Conservation (phyloP, 2,888 invertebrate species). For the Nebria salina region DNA sequence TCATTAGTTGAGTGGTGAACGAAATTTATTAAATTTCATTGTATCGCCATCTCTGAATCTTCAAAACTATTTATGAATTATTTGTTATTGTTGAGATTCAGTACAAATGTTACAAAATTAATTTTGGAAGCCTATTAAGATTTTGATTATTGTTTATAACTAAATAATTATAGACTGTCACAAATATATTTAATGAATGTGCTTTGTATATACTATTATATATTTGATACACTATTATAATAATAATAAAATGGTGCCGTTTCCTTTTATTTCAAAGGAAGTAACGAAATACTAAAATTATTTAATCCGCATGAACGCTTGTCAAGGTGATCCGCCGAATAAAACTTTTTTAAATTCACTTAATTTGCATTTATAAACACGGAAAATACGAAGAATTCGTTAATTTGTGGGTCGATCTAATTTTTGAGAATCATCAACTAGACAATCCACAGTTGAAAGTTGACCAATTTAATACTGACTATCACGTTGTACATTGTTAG, state of each 20-base stretch:
- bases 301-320: not conserved
- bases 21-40: not conserved
- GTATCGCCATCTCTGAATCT: too few species aligned
- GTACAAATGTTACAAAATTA: too few species aligned
- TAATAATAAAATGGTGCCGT: not conserved
- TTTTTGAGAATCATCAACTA: slow-evolving; percentile 26
- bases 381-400: not conserved
- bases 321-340: slow-evolving; percentile 18
- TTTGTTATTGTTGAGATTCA: too few species aligned
- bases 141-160: not conserved
- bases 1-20: not conserved
- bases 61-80: too few species aligned
- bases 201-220: not conserved
- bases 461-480: not conserved
- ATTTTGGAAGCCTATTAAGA: not conserved
- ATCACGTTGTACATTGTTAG: not conserved
- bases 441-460: not conserved
- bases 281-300: slow-evolving; percentile 31
- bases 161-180: not conserved
- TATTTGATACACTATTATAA: not conserved
- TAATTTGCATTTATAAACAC: not conserved
- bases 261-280: slow-evolving; percentile 24
- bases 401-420: not conserved
- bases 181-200: not conserved
- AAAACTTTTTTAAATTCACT: not conserved